phyloP scores from a whole-genome alignment of 2,113 vertebrate species.

The Thamnophis sirtalis region DNA sequence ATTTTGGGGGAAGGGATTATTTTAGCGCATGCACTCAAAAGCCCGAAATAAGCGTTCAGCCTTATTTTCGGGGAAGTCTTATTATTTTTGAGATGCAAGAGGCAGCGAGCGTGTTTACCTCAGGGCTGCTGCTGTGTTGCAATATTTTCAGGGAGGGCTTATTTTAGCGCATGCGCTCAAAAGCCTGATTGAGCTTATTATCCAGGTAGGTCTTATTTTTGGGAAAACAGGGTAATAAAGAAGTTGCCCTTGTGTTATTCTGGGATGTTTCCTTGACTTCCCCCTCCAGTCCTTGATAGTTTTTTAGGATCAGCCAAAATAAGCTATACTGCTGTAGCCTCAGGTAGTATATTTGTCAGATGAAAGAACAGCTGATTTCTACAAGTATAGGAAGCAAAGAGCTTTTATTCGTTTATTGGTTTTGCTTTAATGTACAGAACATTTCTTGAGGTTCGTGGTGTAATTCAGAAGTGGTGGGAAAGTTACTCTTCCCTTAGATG shows the following conservation, averaged over 20 bases:
- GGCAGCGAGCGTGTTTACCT: too few relatives aligned
- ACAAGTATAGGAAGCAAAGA: constrained; percentile 5
- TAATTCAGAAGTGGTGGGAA: neutral
- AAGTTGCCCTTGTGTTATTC: neutral
- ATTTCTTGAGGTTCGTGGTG: neutral
- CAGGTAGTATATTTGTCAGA: constrained; percentile 39
- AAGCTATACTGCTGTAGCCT: constrained; percentile 45
- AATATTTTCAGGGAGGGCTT: too few relatives aligned
- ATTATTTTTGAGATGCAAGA: too few relatives aligned
- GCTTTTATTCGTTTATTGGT: constrained; percentile 10
- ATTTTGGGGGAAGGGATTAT: too few relatives aligned
- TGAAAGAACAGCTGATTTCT: constrained; percentile 36
- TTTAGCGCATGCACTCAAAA: too few relatives aligned
- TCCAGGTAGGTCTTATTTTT: too few relatives aligned
- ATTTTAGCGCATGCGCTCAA: too few relatives aligned
- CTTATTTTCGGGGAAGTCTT: too few relatives aligned
- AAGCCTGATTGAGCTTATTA: too few relatives aligned
- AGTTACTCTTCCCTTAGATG: neutral
- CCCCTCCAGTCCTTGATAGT: neutral
- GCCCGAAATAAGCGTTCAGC: too few relatives aligned
- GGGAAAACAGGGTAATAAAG: neutral
- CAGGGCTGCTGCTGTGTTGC: too few relatives aligned
- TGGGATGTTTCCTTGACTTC: neutral
- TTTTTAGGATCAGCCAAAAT: neutral
- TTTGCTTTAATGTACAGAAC: neutral